These are phyloP conservation scores for Stenurella melanura DNA, from an alignment of 2,888 invertebrate species.

Conservation along the genomic window DNA sequence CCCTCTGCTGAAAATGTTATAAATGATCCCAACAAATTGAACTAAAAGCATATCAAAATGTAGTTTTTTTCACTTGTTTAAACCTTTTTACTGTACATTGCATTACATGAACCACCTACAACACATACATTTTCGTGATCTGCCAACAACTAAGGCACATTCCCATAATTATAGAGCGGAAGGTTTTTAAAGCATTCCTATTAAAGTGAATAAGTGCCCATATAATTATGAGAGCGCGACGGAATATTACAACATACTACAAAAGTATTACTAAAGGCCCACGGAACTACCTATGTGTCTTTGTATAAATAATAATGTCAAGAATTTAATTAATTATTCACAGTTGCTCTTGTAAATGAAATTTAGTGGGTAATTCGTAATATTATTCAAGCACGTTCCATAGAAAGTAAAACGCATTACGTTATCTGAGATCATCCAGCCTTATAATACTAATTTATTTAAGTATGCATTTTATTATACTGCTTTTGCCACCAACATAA, in stretches of 20 bases:
- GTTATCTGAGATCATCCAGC: slow-evolving; percentile 34
- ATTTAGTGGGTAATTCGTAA: slow-evolving; percentile 21
- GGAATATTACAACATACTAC: slow-evolving; percentile 9
- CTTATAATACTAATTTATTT: slow-evolving; percentile 28
- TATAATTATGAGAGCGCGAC: slow-evolving; percentile 35
- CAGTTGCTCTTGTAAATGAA: slow-evolving; percentile 28
- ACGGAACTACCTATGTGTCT: background rate
- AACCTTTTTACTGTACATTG: too few relatives aligned
- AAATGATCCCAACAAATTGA: too few relatives aligned
- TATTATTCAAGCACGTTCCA: slow-evolving; percentile 27
- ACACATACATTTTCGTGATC: background rate
- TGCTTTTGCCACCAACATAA: too few relatives aligned
- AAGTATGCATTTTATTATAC: slow-evolving; percentile 5
- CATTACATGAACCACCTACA: background rate
- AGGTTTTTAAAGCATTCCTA: background rate
- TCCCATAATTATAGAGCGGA: background rate
- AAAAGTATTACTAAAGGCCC: background rate
- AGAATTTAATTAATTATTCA: slow-evolving; percentile 33
- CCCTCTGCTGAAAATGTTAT: too few relatives aligned
- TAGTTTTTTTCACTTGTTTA: too few relatives aligned
- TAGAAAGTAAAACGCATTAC: slow-evolving; percentile 37
- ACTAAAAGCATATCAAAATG: too few relatives aligned
- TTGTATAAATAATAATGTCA: slow-evolving; percentile 12
- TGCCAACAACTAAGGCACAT: background rate
- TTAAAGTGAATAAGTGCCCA: background rate